phyloP scores from a whole-genome alignment of 2,797 vertebrate species.

The Phrynocephalus forsythii region DNA sequence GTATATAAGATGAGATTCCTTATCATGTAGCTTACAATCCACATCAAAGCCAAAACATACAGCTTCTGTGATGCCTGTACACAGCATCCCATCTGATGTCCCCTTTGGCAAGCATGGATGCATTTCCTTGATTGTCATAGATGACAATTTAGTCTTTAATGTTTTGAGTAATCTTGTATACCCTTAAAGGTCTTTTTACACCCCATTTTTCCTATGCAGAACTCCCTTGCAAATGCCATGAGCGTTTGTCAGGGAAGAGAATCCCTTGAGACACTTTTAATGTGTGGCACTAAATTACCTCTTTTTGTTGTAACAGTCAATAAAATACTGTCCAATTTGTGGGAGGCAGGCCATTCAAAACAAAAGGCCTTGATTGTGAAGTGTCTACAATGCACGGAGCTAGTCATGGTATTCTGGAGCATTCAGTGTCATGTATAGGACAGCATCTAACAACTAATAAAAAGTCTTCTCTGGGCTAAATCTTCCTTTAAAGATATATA shows the following conservation, averaged over 20 bases:
- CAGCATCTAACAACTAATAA: constrained; percentile 66
- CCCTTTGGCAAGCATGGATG: neutral
- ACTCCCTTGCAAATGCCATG: constrained; percentile 20
- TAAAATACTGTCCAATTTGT: constrained; percentile 64
- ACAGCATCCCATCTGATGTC: neutral
- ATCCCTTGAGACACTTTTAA: constrained; percentile 52
- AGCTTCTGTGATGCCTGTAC: neutral
- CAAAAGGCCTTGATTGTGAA: constrained; percentile 73
- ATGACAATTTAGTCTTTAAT: neutral
- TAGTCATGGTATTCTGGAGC: constrained; percentile 69
- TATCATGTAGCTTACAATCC: neutral
- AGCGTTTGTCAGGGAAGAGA: constrained; percentile 42
- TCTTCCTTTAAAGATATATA: constrained; percentile 68
- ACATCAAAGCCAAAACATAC: neutral
- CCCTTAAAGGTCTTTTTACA: constrained; percentile 3
- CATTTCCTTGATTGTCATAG: neutral
- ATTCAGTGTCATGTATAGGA: constrained; percentile 64
- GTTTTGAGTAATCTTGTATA: neutral
- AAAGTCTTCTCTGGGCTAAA: constrained; percentile 50
- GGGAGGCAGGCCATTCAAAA: constrained; percentile 74
- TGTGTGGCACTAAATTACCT: constrained; percentile 62
- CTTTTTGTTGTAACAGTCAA: constrained; percentile 49
- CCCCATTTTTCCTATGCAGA: neutral
- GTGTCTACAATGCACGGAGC: constrained; percentile 68
- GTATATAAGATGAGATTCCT: neutral